Evolutionary conservation across 2,888 invertebrate species (phyloP).

Genomic region (Petrophora chlorosata): DNA sequence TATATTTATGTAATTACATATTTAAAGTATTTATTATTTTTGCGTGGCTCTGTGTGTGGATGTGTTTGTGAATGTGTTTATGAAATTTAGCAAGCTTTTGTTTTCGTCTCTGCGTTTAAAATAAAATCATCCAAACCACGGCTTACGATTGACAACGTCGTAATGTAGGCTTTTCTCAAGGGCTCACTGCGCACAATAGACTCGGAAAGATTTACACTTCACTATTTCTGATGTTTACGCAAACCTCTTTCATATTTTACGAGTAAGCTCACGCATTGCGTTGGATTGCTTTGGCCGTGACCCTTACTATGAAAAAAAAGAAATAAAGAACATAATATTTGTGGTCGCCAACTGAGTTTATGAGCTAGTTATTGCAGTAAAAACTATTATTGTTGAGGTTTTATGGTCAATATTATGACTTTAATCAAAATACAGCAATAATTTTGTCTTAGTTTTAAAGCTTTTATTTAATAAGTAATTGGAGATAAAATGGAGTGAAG

Average conservation of each 20-base stretch:
- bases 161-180: constrained; percentile 5
- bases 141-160: constrained; percentile 7
- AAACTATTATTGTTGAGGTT: constrained; percentile 12
- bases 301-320: constrained; percentile 40
- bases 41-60: no score
- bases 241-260: constrained; percentile 61
- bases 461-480: no score
- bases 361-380: constrained; percentile 7
- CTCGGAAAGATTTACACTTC: constrained; percentile 11
- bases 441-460: no score
- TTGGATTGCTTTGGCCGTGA: constrained; percentile 54
- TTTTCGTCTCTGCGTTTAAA: no score
- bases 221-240: constrained; percentile 50
- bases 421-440: background rate
- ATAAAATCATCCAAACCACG: background rate
- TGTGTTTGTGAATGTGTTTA: no score
- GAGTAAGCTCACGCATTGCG: constrained; percentile 64
- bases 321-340: constrained; percentile 31
- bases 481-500: no score
- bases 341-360: constrained; percentile 10
- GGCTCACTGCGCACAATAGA: constrained; percentile 8
- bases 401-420: constrained; percentile 6
- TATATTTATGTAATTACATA: no score
- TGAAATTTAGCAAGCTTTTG: no score
- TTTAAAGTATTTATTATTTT: no score